Base-by-base conservation (phyloP, 2,113 vertebrate genomes). In the Psilopsiagon aurifrons region DNA sequence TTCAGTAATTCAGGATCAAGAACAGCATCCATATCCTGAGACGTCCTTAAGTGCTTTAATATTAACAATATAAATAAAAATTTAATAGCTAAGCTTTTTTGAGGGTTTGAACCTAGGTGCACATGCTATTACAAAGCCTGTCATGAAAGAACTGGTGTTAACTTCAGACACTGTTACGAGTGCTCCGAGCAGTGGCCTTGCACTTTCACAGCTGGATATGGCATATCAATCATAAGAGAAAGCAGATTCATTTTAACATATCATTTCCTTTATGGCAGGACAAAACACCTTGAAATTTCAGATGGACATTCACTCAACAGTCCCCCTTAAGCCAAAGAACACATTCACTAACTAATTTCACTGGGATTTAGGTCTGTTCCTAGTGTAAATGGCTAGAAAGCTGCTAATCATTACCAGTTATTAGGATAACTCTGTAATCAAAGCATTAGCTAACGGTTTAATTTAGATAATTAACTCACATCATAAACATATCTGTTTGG, bases 151-250 rank as follows among this genome's bases (percentile, higher is more conserved):
- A 23, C 5, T 27, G 31, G 9, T 10, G 29, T 67, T 59, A 25
- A 25, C 19, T 27, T 27, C 35, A 15, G 51, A 54, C 15, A 51
- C 24, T 15, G 5, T 16, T 22, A 25, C 22, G n/a, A 54, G 22
- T 3, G n/a, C 37, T 46, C 20, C 0, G 0, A 80, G 25, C 27
- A 90, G 37, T 89, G n/a, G 28, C 75, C 44, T 77, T 74, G 60
- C 8, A 14, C 14, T 62, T 11, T 77, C 17, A 37, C 37, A 83
- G 54, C 23, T 63, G 46, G 5, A 6, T 60, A 41, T 0, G 0
- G 20, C 55, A 63, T 9, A 74, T 25, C 18, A 90, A n/a, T 4
- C 28, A 74, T 11, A 41, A 46, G 62, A 75, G 44, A 86, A 95
- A 51, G 12, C 22, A 54, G 19, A 31, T 91, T 69, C 3, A 2